phyloP scores from a whole-genome alignment of 2,113 vertebrate genomes.

The Alosa alosa region DNA sequence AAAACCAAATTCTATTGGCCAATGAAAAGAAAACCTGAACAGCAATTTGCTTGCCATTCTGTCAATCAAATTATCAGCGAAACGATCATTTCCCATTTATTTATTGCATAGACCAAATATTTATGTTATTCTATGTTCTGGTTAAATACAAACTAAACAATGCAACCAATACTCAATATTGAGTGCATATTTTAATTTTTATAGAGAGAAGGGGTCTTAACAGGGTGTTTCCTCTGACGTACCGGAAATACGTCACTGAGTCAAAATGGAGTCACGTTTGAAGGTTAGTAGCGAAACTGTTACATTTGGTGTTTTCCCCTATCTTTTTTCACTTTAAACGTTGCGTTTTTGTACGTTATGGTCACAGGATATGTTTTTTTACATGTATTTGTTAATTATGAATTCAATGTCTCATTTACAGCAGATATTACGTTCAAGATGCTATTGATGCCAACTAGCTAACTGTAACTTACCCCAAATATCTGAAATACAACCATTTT shows the following conservation, averaged over 20 bases:
- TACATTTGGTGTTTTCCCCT: neutral
- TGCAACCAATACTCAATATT: neutral
- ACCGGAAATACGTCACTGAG: conserved; percentile 8
- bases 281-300: conserved; percentile 58
- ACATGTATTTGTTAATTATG: neutral
- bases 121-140: neutral
- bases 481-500: neutral
- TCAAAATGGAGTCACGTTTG: conserved; percentile 67
- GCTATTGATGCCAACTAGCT: neutral
- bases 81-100: neutral
- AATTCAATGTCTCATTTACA: neutral
- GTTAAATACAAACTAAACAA: neutral
- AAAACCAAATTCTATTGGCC: neutral
- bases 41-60: neutral
- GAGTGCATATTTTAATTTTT: neutral
- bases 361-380: neutral
- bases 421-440: neutral
- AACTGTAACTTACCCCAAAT: neutral
- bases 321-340: neutral
- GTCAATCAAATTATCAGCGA: neutral
- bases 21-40: neutral
- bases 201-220: neutral
- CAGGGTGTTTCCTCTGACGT: neutral
- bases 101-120: neutral
- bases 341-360: neutral